Evolutionary conservation across 35 echinoderm and acorn worm species (phyloP).

Genomic region (Lytechinus variegatus): DNA sequence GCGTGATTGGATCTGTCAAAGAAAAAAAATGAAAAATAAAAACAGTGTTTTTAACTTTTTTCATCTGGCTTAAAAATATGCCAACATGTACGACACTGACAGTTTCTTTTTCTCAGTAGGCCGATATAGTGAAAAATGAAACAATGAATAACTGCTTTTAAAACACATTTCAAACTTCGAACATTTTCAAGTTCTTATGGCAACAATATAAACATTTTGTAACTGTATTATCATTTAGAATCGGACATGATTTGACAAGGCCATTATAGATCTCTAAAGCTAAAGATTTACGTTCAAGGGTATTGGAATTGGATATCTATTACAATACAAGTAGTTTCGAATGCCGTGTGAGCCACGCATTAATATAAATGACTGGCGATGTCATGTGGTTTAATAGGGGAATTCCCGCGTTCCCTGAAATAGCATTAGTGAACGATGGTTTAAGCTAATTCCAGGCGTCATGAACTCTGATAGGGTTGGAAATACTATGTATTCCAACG

Average conservation of each 20-base stretch:
- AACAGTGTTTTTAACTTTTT: too few species aligned
- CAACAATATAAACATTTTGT: not conserved
- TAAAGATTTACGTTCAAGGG: not conserved
- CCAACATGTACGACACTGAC: too few species aligned
- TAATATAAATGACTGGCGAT: not conserved
- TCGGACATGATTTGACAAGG: not conserved
- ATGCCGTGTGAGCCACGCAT: not conserved
- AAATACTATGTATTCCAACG: not conserved
- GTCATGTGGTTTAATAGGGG: not conserved
- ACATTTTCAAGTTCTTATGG: not conserved
- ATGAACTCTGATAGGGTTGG: not conserved
- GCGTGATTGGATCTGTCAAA: constrained; percentile 70
- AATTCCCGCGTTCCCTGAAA: not conserved
- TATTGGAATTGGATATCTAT: not conserved
- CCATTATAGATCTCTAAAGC: not conserved
- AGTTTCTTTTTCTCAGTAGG: too few species aligned
- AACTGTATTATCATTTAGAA: not conserved
- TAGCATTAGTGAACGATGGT: not conserved
- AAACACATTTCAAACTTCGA: not conserved
- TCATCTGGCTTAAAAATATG: too few species aligned
- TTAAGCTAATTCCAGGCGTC: not conserved
- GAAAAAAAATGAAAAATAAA: not conserved
- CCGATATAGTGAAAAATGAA: too few species aligned
- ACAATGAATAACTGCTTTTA: not conserved
- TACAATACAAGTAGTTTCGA: not conserved